Evolutionary conservation across 2,113 vertebrate genomes (phyloP), one percentile per base, ranked within the genome.

Genomic region (Hucho hucho): DNA sequence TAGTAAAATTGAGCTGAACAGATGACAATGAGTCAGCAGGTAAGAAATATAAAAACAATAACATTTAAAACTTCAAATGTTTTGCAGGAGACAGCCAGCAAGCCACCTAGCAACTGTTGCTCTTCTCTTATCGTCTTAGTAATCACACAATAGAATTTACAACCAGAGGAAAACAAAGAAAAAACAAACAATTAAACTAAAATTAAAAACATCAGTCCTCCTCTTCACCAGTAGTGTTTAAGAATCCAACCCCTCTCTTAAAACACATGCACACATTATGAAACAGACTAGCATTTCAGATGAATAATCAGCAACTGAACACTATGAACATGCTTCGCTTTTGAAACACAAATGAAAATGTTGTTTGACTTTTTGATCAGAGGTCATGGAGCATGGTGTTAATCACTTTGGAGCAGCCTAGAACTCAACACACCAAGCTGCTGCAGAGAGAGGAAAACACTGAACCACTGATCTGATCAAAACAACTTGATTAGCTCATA

Each of bases 201-300:
- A 84, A 5, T 9, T 25, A 24, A 79, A 78, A 77, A 74, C 67
- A 81, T 72, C 43, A 73, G 65, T 65, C 75, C 64, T 80, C 75
- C 69, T 82, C 76, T 70, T 63, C 63, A 73, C 64, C 81, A 87
- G 68, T 81, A 84, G 82, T 79, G 75, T 86, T 78, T 74, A 81
- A 80, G 80, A 88, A 81, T 80, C 86, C 28, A 58, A 46, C 12
- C 81, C 85, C 87, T 87, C 83, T 84, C 86, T 43, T 80, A 84
- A 84, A 90, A 61, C 84, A 90, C 79, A 84, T 75, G 82, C 88
- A 90, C 83, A 73, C 79, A 70, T 84, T 76, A 89, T 76, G 77
- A 84, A 77, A 86, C 22, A 58, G 29, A 79, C 71, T 74, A 79
- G 74, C 67, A 72, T 65, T 74, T 67, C 18, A 72, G 64, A 69